phyloP scores from a whole-genome alignment of 2,888 invertebrate genomes.

The Hypercompe scribonia region DNA sequence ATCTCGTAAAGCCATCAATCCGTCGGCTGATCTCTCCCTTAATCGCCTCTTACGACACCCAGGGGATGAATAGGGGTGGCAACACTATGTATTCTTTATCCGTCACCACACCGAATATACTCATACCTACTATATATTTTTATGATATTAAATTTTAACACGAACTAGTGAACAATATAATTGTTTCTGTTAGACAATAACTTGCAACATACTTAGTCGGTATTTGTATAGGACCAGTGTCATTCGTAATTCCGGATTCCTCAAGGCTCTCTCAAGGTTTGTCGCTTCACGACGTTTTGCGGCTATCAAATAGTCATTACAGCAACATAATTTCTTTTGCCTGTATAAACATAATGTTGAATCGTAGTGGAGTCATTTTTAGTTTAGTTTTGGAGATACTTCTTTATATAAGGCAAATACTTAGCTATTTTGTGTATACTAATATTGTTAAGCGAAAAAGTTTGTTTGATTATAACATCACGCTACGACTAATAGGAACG shows the following conservation, averaged over 20 bases:
- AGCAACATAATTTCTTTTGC: conserved; percentile 20
- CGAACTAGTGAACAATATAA: not conserved
- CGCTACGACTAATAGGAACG: not conserved
- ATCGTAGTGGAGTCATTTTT: conserved; percentile 22
- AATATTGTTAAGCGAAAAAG: not conserved
- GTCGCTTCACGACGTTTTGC: conserved; percentile 16
- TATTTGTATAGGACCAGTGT: conserved; percentile 15
- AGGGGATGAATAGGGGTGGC: too few species aligned
- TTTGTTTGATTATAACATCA: not conserved
- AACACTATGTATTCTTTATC: too few species aligned
- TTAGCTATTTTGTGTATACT: not conserved
- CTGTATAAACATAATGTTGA: conserved; percentile 25
- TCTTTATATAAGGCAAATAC: not conserved
- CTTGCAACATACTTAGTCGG: conserved; percentile 1
- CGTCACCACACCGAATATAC: too few species aligned
- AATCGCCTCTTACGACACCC: too few species aligned
- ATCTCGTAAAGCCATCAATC: too few species aligned
- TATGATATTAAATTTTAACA: not conserved
- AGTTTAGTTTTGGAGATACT: not conserved
- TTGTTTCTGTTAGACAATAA: conserved; percentile 12
- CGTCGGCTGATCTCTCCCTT: too few species aligned
- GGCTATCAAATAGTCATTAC: conserved; percentile 44
- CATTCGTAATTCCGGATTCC: conserved; percentile 9
- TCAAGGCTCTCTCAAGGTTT: conserved; percentile 18
- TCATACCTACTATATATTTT: too few species aligned